Conservation (phyloP, 1,140 invertebrate genomes). For the Ceratosolen solmsi region DNA sequence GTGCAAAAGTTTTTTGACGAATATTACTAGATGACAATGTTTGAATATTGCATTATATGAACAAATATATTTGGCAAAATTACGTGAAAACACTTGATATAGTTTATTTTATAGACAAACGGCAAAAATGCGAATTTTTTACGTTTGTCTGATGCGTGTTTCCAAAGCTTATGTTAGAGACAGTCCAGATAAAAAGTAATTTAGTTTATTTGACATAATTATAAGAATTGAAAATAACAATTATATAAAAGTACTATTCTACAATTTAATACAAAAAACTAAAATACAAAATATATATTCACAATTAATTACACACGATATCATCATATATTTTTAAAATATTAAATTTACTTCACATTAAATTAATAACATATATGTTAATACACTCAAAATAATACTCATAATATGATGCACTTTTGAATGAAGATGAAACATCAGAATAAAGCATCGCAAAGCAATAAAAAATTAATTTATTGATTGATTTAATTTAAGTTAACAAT, state of each 20-base stretch:
- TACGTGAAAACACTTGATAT: background rate
- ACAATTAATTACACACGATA: background rate
- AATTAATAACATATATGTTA: no score
- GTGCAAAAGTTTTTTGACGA: no score
- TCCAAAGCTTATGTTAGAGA: constrained; percentile 64
- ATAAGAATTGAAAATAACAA: background rate
- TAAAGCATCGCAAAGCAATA: no score
- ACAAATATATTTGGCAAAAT: background rate
- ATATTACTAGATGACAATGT: no score
- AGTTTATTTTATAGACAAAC: constrained; percentile 36
- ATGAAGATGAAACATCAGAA: no score
- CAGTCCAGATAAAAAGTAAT: constrained; percentile 62
- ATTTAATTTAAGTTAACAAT: no score
- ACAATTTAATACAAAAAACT: constrained; percentile 40
- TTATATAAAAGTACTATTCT: no score
- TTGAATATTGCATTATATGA: background rate
- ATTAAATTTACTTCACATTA: no score
- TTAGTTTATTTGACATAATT: constrained; percentile 53
- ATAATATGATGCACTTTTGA: no score
- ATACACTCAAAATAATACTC: no score
- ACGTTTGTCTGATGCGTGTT: constrained; percentile 67
- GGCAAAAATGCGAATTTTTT: constrained; percentile 45
- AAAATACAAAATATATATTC: constrained; percentile 14
- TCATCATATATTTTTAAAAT: background rate
- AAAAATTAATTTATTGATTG: no score